Evolutionary conservation across 1,140 invertebrate species (phyloP).

Genomic region (Brachionus rubens): DNA sequence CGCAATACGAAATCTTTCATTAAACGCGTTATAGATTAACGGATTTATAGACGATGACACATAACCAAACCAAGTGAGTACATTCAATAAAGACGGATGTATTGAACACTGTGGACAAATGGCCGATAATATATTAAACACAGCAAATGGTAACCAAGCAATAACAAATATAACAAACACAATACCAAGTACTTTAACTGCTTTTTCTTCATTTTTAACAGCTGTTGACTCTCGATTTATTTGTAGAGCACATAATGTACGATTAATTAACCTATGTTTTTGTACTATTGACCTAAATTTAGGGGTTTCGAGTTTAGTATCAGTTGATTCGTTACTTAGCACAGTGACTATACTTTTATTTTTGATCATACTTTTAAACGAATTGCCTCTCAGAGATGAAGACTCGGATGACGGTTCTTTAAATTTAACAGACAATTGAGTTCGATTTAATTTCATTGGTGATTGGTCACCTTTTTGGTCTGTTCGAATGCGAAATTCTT

Average conservation of each 20-base stretch:
- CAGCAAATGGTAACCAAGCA: conserved; percentile 37
- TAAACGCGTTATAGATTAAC: conserved; percentile 38
- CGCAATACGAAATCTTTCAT: conserved; percentile 15
- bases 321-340: not conserved
- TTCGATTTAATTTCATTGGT: not conserved
- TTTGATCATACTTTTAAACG: not conserved
- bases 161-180: conserved; percentile 46
- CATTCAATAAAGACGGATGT: not conserved
- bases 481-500: conserved; percentile 17
- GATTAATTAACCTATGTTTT: conserved; percentile 12
- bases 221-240: conserved; percentile 10
- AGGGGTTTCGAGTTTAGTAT: not conserved
- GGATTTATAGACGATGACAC: conserved; percentile 38
- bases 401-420: not conserved
- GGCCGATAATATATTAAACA: conserved; percentile 21
- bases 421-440: not conserved
- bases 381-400: not conserved
- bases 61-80: conserved; percentile 34
- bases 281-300: conserved; percentile 8
- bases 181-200: conserved; percentile 42
- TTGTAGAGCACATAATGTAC: not conserved
- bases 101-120: not conserved
- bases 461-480: not conserved
- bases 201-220: conserved; percentile 45
- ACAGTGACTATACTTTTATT: not conserved